These are phyloP conservation scores for Tichodroma muraria DNA, from an alignment of 2,113 vertebrate genomes.

Conservation along the genomic window DNA sequence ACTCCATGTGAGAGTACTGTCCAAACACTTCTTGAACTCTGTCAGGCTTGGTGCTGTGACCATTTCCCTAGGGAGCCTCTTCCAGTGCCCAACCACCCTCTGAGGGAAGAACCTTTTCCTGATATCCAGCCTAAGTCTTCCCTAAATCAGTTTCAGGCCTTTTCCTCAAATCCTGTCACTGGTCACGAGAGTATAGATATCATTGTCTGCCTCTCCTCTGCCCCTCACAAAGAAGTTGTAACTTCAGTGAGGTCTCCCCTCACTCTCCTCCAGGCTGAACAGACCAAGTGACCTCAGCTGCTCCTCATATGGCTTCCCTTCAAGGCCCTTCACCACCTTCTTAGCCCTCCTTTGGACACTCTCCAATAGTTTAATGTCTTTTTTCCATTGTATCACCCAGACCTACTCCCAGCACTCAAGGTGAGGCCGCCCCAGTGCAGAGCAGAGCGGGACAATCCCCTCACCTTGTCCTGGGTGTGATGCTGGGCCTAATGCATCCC, in stretches of 20 bases:
- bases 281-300: background rate
- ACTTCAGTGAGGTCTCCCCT: background rate
- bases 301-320: rapidly evolving
- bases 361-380: rapidly evolving
- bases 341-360: rapidly evolving
- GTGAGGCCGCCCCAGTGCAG: background rate
- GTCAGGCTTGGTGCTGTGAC: background rate
- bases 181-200: background rate
- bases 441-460: background rate
- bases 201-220: background rate
- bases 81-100: background rate
- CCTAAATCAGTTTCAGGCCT: background rate
- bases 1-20: background rate
- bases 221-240: background rate
- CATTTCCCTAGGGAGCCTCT: background rate
- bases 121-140: background rate
- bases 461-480: rapidly evolving
- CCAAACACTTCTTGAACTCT: background rate
- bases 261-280: background rate
- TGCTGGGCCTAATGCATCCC: background rate
- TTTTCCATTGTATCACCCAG: background rate
- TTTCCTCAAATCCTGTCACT: background rate
- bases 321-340: background rate
- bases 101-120: background rate
- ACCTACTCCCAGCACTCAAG: rapidly evolving